Percentiles rank a stretch among this genome's conserved stretches.
Conservation (phyloP, 2,888 invertebrate genomes). For the Polymixis lichenea region DNA sequence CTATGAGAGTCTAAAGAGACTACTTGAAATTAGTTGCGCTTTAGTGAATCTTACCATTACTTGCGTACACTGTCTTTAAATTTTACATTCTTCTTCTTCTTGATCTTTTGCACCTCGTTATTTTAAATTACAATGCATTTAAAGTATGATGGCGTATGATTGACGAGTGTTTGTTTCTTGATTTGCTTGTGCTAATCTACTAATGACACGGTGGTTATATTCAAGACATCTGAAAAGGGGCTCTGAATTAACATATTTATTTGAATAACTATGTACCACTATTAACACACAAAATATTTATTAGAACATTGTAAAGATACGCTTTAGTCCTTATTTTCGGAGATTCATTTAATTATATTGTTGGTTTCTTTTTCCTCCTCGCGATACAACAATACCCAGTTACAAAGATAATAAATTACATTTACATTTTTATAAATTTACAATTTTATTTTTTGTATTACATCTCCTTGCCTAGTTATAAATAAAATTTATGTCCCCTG, state of each 20-base stretch:
- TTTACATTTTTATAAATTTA: too few relatives aligned
- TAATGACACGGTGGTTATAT: neutral
- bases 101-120: neutral
- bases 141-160: neutral
- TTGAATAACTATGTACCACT: neutral
- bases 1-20: neutral
- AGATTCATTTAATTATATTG: neutral
- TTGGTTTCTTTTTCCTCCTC: neutral
- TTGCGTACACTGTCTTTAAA: too few relatives aligned
- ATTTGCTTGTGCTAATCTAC: neutral
- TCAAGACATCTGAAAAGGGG: neutral
- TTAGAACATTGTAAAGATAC: neutral
- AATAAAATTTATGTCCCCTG: neutral
- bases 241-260: neutral
- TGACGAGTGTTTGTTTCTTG: slow-evolving; percentile 4
- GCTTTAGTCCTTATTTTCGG: neutral
- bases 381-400: neutral
- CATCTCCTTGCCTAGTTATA: too few relatives aligned
- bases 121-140: slow-evolving; percentile 16
- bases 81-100: too few relatives aligned
- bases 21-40: neutral
- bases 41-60: neutral
- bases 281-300: neutral
- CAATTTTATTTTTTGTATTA: too few relatives aligned
- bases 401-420: too few relatives aligned